Percentiles rank a stretch among this genome's conserved stretches.
Evolutionary conservation across 2,888 invertebrate species (phyloP).

Genomic region (Chrysotoxum bicinctum): DNA sequence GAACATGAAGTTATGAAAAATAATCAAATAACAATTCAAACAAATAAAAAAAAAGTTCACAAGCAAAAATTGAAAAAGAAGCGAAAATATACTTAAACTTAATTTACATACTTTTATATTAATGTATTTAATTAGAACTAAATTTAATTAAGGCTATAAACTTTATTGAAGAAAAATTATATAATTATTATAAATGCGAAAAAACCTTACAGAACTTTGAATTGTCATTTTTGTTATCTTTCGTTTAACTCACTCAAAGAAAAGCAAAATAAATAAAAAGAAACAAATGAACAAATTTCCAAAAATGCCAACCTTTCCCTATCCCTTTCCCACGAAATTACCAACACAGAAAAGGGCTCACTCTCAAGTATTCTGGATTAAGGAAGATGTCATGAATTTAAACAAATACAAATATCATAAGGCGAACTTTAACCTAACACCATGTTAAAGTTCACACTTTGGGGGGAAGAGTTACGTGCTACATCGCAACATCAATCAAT

Average conservation of each 20-base stretch:
- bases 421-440: background rate
- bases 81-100: background rate
- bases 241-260: background rate
- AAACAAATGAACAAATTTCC: too few species aligned
- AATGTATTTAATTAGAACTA: background rate
- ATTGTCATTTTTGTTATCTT: background rate
- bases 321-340: background rate
- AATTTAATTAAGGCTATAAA: background rate
- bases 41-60: slow-evolving; percentile 1
- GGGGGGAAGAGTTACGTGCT: background rate
- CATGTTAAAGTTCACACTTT: background rate
- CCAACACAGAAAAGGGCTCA: slow-evolving; percentile 12
- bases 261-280: background rate
- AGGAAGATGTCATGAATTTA: background rate
- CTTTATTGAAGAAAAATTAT: background rate
- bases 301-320: background rate
- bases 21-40: background rate
- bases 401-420: background rate
- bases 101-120: too few species aligned
- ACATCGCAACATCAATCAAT: too few species aligned
- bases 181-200: too few species aligned
- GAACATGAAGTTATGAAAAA: background rate
- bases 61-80: slow-evolving; percentile 2
- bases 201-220: too few species aligned
- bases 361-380: background rate